These are phyloP conservation scores for Chrysochloris asiatica DNA, from an alignment of 2,113 vertebrate genomes.

Conservation along the genomic window DNA sequence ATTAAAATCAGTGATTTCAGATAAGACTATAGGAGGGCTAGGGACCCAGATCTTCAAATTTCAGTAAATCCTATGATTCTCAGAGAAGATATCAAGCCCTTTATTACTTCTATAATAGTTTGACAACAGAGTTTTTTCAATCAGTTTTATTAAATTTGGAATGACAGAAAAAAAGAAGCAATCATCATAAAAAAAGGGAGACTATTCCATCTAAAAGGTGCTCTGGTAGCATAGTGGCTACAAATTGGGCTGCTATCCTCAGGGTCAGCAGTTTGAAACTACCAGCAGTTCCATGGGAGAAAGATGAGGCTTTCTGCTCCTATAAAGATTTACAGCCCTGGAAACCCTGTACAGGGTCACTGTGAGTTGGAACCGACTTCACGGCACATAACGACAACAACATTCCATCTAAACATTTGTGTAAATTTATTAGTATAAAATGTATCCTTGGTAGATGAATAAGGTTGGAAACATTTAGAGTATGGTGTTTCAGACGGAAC, in stretches of 20 bases:
- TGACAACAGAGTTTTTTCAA: not conserved
- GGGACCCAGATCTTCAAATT: not conserved
- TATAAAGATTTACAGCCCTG: no score
- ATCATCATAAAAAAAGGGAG: not conserved
- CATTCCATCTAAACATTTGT: not conserved
- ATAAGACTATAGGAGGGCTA: not conserved
- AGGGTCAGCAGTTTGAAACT: no score
- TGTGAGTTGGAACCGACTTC: no score
- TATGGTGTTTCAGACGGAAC: conserved; percentile 19
- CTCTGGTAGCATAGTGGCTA: no score
- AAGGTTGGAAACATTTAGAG: not conserved
- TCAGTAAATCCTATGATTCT: not conserved
- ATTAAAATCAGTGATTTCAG: not conserved
- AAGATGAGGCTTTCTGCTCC: no score
- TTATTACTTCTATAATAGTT: not conserved
- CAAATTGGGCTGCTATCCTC: no score
- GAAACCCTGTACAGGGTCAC: no score
- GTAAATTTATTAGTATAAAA: not conserved
- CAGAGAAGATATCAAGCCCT: not conserved
- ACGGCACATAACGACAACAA: no score
- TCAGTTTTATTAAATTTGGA: conserved; percentile 25
- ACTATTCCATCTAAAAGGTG: no score
- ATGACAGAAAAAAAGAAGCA: not conserved
- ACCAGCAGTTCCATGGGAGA: no score
- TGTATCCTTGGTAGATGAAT: not conserved